phyloP scores from a whole-genome alignment of 1,140 invertebrate species.

The Zaprionus ornatus region DNA sequence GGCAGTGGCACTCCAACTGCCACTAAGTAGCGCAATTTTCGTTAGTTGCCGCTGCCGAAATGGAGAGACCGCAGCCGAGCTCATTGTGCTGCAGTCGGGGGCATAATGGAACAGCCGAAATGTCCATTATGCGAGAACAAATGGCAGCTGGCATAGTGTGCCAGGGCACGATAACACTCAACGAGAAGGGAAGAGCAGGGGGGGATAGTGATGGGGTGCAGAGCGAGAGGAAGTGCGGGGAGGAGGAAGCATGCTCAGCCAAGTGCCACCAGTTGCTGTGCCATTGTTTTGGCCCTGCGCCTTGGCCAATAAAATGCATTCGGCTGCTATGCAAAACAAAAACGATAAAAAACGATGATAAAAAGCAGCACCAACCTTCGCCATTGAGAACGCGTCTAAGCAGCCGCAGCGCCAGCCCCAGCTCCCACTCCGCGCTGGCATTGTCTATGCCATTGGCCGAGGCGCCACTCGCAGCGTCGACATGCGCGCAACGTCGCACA shows the following conservation, averaged over 20 bases:
- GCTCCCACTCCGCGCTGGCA: constrained; percentile 47
- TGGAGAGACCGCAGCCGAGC: constrained; percentile 26
- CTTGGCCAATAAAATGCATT: constrained; percentile 79
- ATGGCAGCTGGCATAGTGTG: constrained; percentile 63
- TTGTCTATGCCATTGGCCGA: constrained; percentile 81
- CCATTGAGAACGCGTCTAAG: constrained; percentile 81
- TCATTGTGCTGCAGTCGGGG: constrained; percentile 55
- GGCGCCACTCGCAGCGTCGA: constrained; percentile 51
- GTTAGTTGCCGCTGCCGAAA: constrained; percentile 14
- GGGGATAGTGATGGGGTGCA: neutral
- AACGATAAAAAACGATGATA: constrained; percentile 64
- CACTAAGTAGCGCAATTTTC: constrained; percentile 28
- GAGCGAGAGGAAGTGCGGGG: neutral
- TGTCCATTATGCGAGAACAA: constrained; percentile 76
- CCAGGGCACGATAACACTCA: constrained; percentile 59
- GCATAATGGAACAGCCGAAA: constrained; percentile 70
- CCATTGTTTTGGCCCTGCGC: constrained; percentile 64
- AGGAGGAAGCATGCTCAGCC: neutral
- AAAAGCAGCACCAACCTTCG: constrained; percentile 41
- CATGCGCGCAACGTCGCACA: constrained; percentile 65
- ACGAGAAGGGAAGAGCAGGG: neutral
- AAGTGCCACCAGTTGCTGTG: constrained; percentile 49
- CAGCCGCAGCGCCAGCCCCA: constrained; percentile 46
- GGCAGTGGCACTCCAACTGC: neutral
- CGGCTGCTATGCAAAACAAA: constrained; percentile 76